Evolutionary conservation across 2,888 invertebrate genomes (phyloP).

Genomic region (Heliconius aoede): DNA sequence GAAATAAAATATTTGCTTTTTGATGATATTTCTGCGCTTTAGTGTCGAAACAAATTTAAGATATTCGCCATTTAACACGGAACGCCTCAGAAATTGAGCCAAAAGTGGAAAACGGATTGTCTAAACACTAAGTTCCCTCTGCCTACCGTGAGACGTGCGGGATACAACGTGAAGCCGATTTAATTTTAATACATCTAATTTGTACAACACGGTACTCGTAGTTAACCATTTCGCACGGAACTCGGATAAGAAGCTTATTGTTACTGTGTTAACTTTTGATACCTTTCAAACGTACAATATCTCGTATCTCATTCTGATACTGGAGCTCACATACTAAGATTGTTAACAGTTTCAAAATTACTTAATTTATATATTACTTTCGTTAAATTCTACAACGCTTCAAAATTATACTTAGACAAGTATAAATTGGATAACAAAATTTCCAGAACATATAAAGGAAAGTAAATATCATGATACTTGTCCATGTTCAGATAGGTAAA

Average conservation of each 20-base stretch:
- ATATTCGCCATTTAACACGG: too few relatives aligned
- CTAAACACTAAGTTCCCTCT: too few relatives aligned
- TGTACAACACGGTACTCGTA: background rate
- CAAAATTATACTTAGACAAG: constrained; percentile 7
- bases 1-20: too few relatives aligned
- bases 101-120: too few relatives aligned
- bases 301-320: background rate
- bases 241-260: constrained; percentile 7
- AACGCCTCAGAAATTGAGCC: too few relatives aligned
- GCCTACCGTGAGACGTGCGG: too few relatives aligned
- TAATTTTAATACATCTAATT: too few relatives aligned
- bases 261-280: constrained; percentile 15
- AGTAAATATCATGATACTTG: background rate
- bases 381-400: background rate
- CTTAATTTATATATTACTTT: background rate
- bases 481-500: background rate
- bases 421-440: background rate
- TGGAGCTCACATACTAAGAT: background rate
- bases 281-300: background rate
- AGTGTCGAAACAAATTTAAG: too few relatives aligned
- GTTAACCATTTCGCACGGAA: background rate
- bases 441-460: background rate
- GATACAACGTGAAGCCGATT: too few relatives aligned
- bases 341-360: constrained; percentile 4
- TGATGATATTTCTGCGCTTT: too few relatives aligned